These are phyloP conservation scores for Peromyscus leucopus DNA, from an alignment of 2,113 vertebrate genomes.

Conservation along the genomic window DNA sequence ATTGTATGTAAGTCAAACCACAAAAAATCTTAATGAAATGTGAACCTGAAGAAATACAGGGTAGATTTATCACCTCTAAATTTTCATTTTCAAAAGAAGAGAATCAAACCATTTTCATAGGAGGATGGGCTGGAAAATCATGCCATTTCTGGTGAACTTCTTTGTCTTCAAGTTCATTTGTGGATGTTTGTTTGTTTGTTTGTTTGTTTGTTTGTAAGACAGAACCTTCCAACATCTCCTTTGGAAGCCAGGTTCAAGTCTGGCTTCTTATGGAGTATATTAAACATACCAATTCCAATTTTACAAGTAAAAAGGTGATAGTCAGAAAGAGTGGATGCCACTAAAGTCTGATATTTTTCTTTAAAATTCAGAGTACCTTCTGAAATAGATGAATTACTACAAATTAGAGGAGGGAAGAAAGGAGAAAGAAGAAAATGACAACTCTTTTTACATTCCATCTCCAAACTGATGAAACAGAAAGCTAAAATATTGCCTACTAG, in stretches of 20 bases:
- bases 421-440: not conserved
- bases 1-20: not conserved
- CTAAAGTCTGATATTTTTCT: not conserved
- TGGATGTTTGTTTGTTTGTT: not conserved
- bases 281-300: not conserved
- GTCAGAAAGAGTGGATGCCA: not conserved
- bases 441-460: not conserved
- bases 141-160: not conserved
- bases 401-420: not conserved
- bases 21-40: not conserved
- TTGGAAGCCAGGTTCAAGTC: not conserved
- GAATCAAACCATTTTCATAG: not conserved
- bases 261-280: not conserved
- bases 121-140: too few species aligned
- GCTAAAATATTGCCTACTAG: not conserved
- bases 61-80: too few species aligned
- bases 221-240: not conserved
- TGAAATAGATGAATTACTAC: not conserved
- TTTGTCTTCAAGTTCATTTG: not conserved
- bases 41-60: not conserved
- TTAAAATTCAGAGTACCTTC: not conserved
- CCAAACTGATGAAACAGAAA: not conserved
- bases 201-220: not conserved
- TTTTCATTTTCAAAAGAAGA: not conserved
- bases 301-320: not conserved